Percentiles rank a stretch among this genome's conserved stretches.
phyloP scores from a whole-genome alignment of 2,113 vertebrate species.

The Recurvirostra avosetta region DNA sequence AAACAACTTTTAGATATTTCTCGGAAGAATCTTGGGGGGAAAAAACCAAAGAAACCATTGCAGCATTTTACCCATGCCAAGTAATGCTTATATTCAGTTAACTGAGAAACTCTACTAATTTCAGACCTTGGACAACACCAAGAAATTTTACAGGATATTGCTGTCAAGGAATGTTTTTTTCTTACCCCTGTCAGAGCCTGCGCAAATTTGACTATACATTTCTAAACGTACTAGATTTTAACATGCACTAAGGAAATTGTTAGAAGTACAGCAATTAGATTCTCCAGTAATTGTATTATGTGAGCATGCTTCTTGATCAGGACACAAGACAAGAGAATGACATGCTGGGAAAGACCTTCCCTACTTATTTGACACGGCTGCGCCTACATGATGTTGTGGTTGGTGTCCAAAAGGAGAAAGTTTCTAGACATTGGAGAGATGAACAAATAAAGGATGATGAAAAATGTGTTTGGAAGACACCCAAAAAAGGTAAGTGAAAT shows the following conservation, averaged over 20 bases:
- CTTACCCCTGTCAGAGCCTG: not conserved
- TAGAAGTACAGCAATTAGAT: not conserved
- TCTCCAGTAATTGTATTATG: not conserved
- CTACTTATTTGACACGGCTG: not conserved
- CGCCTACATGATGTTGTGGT: not conserved
- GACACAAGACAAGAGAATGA: not conserved
- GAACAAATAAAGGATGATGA: not conserved
- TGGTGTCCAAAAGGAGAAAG: not conserved
- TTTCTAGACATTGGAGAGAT: not conserved
- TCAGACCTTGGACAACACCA: not conserved
- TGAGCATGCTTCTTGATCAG: not conserved
- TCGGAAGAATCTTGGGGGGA: not conserved
- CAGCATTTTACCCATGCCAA: not conserved
- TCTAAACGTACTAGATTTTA: not conserved
- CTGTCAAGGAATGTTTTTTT: not conserved
- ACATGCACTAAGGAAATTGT: not conserved
- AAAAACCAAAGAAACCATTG: not conserved
- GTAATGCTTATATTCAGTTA: not conserved
- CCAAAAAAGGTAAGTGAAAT: not conserved
- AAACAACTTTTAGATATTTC: not conserved
- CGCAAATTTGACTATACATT: not conserved
- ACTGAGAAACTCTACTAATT: not conserved
- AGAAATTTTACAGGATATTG: not conserved
- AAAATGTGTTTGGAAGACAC: not conserved
- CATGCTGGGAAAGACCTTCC: not conserved